These are phyloP conservation scores for Notodonta dromedarius DNA, from an alignment of 2,888 invertebrate genomes.

Conservation along the genomic window DNA sequence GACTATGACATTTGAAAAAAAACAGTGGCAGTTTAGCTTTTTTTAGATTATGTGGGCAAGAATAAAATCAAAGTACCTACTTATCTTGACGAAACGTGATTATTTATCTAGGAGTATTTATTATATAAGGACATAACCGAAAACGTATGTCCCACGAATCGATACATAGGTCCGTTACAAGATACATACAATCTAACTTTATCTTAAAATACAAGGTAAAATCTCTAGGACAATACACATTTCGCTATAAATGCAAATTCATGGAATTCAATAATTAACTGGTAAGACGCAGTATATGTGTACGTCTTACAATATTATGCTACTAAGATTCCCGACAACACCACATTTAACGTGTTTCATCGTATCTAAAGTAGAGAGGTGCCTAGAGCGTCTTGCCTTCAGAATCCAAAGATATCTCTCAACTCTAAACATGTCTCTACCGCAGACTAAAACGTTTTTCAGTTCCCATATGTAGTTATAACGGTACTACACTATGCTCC, in stretches of 20 bases:
- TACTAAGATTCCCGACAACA: constrained; percentile 64
- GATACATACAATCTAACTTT: constrained; percentile 67
- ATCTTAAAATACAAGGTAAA: constrained; percentile 80
- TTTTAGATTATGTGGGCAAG: no score
- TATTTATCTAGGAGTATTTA: background rate
- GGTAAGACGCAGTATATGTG: constrained; percentile 63
- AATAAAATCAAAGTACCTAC: no score
- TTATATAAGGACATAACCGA: constrained; percentile 56
- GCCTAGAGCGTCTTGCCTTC: no score
- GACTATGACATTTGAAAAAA: no score
- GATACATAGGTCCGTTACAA: constrained; percentile 65
- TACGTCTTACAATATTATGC: constrained; percentile 78
- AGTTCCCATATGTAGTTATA: background rate
- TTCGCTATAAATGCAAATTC: constrained; percentile 84
- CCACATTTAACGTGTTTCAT: background rate
- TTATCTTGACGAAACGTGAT: no score
- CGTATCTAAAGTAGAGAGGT: no score
- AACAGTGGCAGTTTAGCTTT: no score
- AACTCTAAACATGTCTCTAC: background rate
- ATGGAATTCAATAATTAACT: constrained; percentile 81
- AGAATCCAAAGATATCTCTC: no score
- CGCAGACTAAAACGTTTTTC: background rate
- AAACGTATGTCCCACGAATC: constrained; percentile 70
- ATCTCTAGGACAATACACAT: constrained; percentile 83
- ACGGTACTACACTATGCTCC: constrained; percentile 22